A percentile compares a stretch with the other conserved stretches of the same genome.
Evolutionary conservation across 2,113 vertebrate species (phyloP).

Genomic region (Piprites chloris): DNA sequence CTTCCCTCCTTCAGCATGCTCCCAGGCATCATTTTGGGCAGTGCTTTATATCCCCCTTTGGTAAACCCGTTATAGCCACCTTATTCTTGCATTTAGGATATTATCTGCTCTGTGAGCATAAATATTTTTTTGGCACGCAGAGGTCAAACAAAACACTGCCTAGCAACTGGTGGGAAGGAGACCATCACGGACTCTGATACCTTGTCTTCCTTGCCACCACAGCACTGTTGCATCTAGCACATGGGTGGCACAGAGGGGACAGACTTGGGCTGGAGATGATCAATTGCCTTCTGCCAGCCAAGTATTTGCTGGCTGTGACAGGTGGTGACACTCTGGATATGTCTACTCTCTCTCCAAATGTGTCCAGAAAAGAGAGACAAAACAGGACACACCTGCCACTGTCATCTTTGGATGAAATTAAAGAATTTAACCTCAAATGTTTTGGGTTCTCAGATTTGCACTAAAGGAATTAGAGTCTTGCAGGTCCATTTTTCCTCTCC

Average conservation of each 20-base stretch:
- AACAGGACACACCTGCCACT: not conserved
- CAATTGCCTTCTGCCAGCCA: not conserved
- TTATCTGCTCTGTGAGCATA: slow-evolving; percentile 22
- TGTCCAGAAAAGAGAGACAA: not conserved
- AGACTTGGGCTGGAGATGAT: not conserved
- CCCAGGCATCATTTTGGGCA: not conserved
- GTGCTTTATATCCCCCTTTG: not conserved
- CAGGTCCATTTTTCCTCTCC: not conserved
- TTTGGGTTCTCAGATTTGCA: not conserved
- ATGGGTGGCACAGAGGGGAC: not conserved
- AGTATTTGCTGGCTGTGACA: not conserved
- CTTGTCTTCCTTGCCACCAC: not conserved
- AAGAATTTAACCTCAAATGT: not conserved
- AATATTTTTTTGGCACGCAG: slow-evolving; percentile 51
- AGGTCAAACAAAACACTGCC: slow-evolving; percentile 33
- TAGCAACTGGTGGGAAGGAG: not conserved
- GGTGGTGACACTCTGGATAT: not conserved
- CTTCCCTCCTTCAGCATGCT: not conserved
- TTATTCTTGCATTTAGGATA: slow-evolving; percentile 20
- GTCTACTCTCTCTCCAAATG: not conserved
- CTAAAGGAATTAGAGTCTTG: not conserved
- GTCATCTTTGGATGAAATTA: not conserved
- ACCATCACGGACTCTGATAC: not conserved
- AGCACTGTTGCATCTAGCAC: not conserved
- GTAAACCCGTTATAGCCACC: not conserved